Percentiles rank a stretch among this genome's conserved stretches.
Evolutionary conservation across 2,888 invertebrate genomes (phyloP).

Genomic region (Frankliniella intonsa): DNA sequence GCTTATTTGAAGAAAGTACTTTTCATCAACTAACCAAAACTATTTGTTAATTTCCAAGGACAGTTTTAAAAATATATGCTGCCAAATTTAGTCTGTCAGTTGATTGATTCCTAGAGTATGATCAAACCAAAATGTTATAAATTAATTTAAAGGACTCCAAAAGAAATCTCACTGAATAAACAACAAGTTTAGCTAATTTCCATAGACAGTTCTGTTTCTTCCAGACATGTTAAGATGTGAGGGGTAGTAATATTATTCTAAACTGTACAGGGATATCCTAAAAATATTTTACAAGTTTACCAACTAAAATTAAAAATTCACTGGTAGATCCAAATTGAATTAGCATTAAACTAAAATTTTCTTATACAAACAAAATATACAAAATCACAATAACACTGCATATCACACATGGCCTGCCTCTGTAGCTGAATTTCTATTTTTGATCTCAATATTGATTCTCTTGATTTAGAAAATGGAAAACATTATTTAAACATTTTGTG

Average conservation of each 20-base stretch:
- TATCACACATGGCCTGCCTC: slow-evolving; percentile 5
- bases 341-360: background rate
- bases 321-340: background rate
- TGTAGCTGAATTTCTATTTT: background rate
- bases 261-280: background rate
- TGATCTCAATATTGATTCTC: too few species aligned
- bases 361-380: background rate
- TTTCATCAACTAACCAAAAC: background rate
- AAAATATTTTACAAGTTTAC: background rate
- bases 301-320: background rate
- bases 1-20: too few species aligned
- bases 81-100: background rate
- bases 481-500: background rate
- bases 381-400: background rate
- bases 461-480: background rate
- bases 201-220: background rate
- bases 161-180: background rate
- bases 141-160: background rate
- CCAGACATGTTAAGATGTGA: background rate
- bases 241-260: slow-evolving; percentile 18
- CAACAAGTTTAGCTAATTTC: background rate
- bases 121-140: background rate
- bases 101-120: background rate
- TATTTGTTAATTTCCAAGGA: background rate
- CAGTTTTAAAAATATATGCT: background rate